Base-by-base conservation (phyloP, 2,113 vertebrate genomes). In the Chamaetylas fuelleborni region DNA sequence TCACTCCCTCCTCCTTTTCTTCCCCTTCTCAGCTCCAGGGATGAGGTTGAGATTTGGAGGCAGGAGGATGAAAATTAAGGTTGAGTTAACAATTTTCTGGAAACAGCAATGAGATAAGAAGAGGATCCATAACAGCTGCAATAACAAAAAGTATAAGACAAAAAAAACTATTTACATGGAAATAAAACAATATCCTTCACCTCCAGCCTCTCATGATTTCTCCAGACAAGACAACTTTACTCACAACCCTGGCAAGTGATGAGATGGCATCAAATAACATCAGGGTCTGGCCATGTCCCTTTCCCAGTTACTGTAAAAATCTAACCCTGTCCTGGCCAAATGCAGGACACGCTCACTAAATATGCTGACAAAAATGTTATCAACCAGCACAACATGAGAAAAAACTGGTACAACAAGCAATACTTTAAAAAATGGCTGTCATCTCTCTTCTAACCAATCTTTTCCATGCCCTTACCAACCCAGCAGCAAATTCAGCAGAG, bases 261-360 rank as follows among this genome's bases (percentile, higher is more conserved):
- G 36, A 31, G 45, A 26, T 22, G 8, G 6, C 50, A 36, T 31
- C 0, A 0, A 58, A 26, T 50, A 86, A 18, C 53, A 67, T 8
- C 4, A 51, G 43, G 31, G 7, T 50, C 36, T 58, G 36, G 13
- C 25, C 43, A 14, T 4, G 4, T 26, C 25, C 13, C 7, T 11
- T 26, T 58, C 36, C 43, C 25, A 26, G 25, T 17, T 26, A 18
- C 26, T 36, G 83, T 31, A 43, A 43, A 25, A 67, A 36, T 50
- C 3, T 26, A 34, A 22, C 20, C 20, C 20, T 31, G 25, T 31
- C 11, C 71, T 50, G 36, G 7, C 20, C 43, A 36, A 67, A 58
- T 43, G 20, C 20, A 36, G 13, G 14, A 36, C 43, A 34, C 2
- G 0, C 15, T 73, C 3, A 0, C 13, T 57, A n/a, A 77, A 40